Evolutionary conservation across 64 coral and sea anemone species (phyloP).

Genomic region (Porites lutea): DNA sequence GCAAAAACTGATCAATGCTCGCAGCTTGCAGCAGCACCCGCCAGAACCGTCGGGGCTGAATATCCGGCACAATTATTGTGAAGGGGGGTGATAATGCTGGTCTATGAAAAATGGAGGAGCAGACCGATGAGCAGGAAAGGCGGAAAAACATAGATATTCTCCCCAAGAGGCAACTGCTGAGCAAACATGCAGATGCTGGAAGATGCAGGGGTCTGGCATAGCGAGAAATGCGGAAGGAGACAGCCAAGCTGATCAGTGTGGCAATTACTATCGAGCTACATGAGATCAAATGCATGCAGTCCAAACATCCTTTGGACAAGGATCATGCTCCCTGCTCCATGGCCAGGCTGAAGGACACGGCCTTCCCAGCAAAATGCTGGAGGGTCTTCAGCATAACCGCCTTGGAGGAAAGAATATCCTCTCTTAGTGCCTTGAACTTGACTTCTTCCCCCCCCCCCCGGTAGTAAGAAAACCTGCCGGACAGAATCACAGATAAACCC

Average conservation of each 20-base stretch:
- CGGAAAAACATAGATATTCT: slow-evolving; percentile 51
- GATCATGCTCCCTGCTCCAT: slow-evolving; percentile 16
- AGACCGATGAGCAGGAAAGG: background rate
- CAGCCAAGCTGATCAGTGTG: background rate
- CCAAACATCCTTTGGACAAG: slow-evolving; percentile 14
- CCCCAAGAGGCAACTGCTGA: background rate
- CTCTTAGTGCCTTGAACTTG: slow-evolving; percentile 28
- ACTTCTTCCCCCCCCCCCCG: too few species aligned
- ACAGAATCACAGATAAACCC: slow-evolving; percentile 1
- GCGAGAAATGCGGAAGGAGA: slow-evolving; percentile 41
- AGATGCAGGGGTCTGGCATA: slow-evolving; percentile 24
- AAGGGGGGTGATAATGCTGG: background rate
- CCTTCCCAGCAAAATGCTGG: slow-evolving; percentile 25
- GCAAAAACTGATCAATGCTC: background rate
- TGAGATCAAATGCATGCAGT: slow-evolving; percentile 41
- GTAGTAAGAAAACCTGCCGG: slow-evolving; percentile 4
- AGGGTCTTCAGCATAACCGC: slow-evolving; percentile 3
- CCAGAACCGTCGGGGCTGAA: slow-evolving; percentile 18
- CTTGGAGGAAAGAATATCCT: background rate
- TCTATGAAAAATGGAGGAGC: background rate
- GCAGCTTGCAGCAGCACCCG: slow-evolving; percentile 2
- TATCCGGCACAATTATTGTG: background rate
- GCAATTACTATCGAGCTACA: slow-evolving; percentile 51
- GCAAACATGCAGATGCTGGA: slow-evolving; percentile 23
- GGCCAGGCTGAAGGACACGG: slow-evolving; percentile 23